Base-by-base conservation (phyloP, 2,797 vertebrate genomes). In the Siniperca scherzeri region DNA sequence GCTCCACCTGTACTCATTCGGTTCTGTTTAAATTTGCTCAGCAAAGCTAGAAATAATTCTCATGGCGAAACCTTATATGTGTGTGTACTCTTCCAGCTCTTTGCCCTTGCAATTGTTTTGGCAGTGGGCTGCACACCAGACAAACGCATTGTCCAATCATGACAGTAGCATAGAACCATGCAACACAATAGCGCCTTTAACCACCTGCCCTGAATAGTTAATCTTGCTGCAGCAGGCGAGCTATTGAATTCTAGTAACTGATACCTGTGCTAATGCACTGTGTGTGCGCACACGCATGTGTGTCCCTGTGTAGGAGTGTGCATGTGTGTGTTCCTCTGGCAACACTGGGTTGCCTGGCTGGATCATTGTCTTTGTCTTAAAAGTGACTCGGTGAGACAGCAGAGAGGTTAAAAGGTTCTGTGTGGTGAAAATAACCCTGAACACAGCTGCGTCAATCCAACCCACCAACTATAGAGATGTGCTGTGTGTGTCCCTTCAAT, bases 131-230 rank as follows among this genome's bases (percentile, higher is more conserved):
- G 87, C 88, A 84, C 89, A 90, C 88, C 91, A 93, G 93, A 95
- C 94, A 95, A 94, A 92, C 76, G 86, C 91, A 85, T 90, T 84
- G 90, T 91, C 91, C 93, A 90, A 91, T 93, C 91, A 86, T 93
- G 94, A 92, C 90, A 87, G 94, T 73, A 84, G 92, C 90, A 92
- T 88, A 93, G 88, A 87, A 80, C 87, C 78, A 57, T 95, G 94
- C 88, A 94, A 96, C 92, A 96, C 93, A 96, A 96, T 96, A 94
- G 93, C 88, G 80, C 90, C 93, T 95, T 94, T 93, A 95, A 94
- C 95, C 94, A 96, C 94, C 95, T 96, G 94, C 92, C 90, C 88
- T 95, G 93, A 95, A 96, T 96, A 95, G 94, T 95, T 96, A 94
- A 96, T 96, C 91, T 94, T 86, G 91, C 93, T 89, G 92, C 93